Conservation (phyloP, 2,113 vertebrate genomes). For the Lethenteron reissneri region DNA sequence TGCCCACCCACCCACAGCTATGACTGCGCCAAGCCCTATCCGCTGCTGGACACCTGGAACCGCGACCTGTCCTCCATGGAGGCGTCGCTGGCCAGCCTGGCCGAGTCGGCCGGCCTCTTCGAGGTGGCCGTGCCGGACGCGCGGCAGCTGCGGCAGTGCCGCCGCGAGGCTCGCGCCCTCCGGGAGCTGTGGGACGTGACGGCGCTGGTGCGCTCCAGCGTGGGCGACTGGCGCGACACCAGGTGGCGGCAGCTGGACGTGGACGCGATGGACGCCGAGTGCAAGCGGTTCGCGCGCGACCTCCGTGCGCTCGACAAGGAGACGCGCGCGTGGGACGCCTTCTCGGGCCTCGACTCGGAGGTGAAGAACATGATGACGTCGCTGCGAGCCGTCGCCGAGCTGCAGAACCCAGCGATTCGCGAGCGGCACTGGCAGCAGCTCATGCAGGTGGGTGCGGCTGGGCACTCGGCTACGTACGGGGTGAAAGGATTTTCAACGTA, state of each 20-base stretch:
- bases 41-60: slow-evolving; percentile 39
- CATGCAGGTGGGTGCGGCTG: slow-evolving; percentile 22
- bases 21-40: slow-evolving; percentile 35
- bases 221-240: slow-evolving; percentile 46
- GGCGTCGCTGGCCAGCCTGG: slow-evolving; percentile 37
- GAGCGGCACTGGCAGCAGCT: slow-evolving; percentile 68
- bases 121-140: slow-evolving; percentile 61
- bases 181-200: slow-evolving; percentile 66
- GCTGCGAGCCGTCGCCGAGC: slow-evolving; percentile 48
- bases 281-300: slow-evolving; percentile 49
- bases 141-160: slow-evolving; percentile 57
- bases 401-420: slow-evolving; percentile 64
- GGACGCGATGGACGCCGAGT: slow-evolving; percentile 64
- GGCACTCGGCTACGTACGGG: too few relatives aligned
- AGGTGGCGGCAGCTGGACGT: slow-evolving; percentile 51
- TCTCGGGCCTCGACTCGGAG: slow-evolving; percentile 39
- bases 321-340: slow-evolving; percentile 52
- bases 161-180: slow-evolving; percentile 37
- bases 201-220: slow-evolving; percentile 33
- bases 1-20: slow-evolving; percentile 25
- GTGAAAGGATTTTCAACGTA: too few relatives aligned
- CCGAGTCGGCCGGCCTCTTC: slow-evolving; percentile 50
- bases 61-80: slow-evolving; percentile 48
- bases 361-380: slow-evolving; percentile 54
- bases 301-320: slow-evolving; percentile 58